Base-by-base conservation (phyloP, 2,113 vertebrate species). In the Bucco capensis region DNA sequence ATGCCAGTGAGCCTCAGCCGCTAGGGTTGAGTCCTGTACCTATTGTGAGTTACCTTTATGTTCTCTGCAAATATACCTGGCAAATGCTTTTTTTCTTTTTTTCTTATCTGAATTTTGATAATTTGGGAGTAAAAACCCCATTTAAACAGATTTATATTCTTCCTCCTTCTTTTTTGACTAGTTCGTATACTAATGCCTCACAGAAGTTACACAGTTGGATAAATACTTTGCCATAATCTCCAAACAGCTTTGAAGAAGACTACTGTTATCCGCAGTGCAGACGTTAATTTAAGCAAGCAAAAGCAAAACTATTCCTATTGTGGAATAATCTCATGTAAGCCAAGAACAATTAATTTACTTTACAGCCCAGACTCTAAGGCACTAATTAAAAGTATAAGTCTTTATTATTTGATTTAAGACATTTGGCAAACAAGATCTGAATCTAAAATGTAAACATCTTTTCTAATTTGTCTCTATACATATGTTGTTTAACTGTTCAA, bases 201-300 rank as follows among this genome's bases (percentile, higher is more conserved):
- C 22, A 37, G 28, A 77, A 78, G 17, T 71, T 64, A 49, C 38
- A 71, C 14, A 27, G n/a, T 3, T 88, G n/a, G 28, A 88, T 46
- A 88, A 89, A 64, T 61, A 70, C 30, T 74, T 86, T 65, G 51
- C 40, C 37, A 88, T 53, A 71, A 67, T 71, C 30, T 72, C 46
- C 60, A 71, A 82, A 33, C 19, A 83, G 35, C n/a, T 94, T 91
- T 90, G 76, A 89, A 73, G 47, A 89, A 24, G 25, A 58, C 47
- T 66, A 37, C 27, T 60, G 56, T 22, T 70, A 38, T 73, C 38
- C 60, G 53, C 35, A 86, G 30, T 77, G 21, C 22, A 82, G 80
- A 88, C 38, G 22, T 18, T 61, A 75, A 56, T 71, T 91, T 74
- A 77, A 86, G 49, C 27, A 77, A 88, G 77, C 22, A n/a, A 78